phyloP scores from a whole-genome alignment of 2,113 vertebrate species.

The Sturnus vulgaris region DNA sequence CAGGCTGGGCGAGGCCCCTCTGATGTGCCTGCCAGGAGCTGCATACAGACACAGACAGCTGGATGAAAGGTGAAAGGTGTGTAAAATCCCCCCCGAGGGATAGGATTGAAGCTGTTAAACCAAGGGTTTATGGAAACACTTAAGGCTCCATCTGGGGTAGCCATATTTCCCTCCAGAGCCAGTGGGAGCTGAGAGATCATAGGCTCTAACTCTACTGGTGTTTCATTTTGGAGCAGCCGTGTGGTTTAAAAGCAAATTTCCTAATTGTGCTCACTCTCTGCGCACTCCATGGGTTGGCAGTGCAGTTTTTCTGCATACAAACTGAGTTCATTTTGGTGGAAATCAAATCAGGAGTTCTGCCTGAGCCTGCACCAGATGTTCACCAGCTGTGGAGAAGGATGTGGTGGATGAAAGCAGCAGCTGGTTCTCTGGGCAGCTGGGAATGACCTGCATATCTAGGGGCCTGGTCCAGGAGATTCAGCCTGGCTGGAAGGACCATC shows the following conservation, averaged over 20 bases:
- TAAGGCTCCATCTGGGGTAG: neutral
- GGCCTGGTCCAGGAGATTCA: neutral
- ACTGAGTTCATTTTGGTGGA: neutral
- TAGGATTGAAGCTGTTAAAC: neutral
- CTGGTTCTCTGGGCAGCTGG: neutral
- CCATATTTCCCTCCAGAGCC: neutral
- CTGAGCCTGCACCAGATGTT: neutral
- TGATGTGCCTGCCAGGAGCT: neutral
- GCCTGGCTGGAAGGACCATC: neutral
- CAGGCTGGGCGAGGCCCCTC: neutral
- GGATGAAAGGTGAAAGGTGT: conserved; percentile 18
- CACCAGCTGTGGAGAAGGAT: neutral
- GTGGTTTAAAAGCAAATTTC: neutral
- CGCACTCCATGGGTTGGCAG: rapidly evolving
- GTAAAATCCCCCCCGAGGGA: neutral
- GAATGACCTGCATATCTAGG: neutral
- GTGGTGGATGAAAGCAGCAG: neutral
- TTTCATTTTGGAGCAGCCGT: neutral
- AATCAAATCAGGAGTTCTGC: neutral
- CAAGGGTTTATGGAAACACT: neutral
- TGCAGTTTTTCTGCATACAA: neutral
- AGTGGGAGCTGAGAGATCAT: neutral
- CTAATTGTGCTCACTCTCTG: neutral
- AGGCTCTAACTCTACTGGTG: neutral
- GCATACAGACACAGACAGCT: neutral